Conservation (phyloP, 2,797 vertebrate genomes). For the Muraenolepis orangiensis region DNA sequence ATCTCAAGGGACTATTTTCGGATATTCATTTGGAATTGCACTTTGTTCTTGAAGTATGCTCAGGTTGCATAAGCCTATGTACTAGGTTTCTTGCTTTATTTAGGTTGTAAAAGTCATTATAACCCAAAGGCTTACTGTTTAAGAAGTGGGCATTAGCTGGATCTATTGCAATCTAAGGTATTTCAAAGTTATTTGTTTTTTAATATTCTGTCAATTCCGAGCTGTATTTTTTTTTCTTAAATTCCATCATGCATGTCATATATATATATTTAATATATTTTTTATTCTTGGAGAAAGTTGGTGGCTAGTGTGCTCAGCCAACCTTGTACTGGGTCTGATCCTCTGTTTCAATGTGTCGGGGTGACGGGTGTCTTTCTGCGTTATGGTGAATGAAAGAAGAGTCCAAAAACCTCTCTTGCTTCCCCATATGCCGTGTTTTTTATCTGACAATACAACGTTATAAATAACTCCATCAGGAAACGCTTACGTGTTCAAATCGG, state of each 20-base stretch:
- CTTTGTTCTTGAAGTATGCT: background rate
- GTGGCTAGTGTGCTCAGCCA: background rate
- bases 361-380: too few species aligned
- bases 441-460: too few species aligned
- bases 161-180: background rate
- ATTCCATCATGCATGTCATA: background rate
- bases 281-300: background rate
- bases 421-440: too few species aligned
- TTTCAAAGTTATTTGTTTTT: background rate
- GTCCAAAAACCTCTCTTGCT: too few species aligned
- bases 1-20: background rate
- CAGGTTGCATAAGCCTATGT: background rate
- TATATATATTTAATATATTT: background rate
- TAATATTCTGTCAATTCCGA: too few species aligned
- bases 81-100: background rate
- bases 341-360: background rate
- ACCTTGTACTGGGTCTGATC: background rate
- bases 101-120: background rate
- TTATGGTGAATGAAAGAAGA: too few species aligned
- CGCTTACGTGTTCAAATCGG: too few species aligned
- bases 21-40: background rate
- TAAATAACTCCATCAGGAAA: too few species aligned
- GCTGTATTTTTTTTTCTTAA: too few species aligned
- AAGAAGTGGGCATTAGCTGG: background rate
- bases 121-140: background rate